These are phyloP conservation scores for Danio choprae DNA, from an alignment of 2,797 vertebrate species.

Conservation along the genomic window DNA sequence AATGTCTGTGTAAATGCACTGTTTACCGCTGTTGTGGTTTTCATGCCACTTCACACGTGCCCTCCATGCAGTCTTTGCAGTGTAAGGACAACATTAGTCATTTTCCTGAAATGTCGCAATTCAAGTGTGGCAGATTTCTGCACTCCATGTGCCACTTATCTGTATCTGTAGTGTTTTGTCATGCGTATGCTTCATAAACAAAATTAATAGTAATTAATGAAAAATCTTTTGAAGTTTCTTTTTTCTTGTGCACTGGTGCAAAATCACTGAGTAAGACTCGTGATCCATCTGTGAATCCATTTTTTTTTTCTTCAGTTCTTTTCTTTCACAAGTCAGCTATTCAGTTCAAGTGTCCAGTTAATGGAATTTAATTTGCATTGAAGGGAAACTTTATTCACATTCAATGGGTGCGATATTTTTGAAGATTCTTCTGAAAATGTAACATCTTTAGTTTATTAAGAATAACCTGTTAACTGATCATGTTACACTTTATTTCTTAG, in stretches of 20 bases:
- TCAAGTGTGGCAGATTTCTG: slow-evolving; percentile 17
- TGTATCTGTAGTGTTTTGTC: background rate
- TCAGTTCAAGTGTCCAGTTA: background rate
- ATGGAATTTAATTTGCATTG: background rate
- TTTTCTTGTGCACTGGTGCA: background rate
- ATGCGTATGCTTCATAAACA: background rate
- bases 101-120: background rate
- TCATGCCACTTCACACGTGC: background rate
- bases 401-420: background rate
- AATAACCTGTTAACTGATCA: too few species aligned
- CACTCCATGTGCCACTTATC: background rate
- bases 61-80: background rate
- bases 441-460: background rate
- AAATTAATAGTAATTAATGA: background rate
- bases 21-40: background rate
- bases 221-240: background rate
- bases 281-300: background rate
- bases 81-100: background rate
- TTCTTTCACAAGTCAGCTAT: background rate
- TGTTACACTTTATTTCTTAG: too few species aligned
- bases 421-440: background rate
- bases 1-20: slow-evolving; percentile 21
- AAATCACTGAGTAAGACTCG: background rate
- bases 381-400: background rate
- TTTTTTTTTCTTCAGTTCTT: background rate